Evolutionary conservation across 2,113 vertebrate genomes (phyloP).

Genomic region (Apeltes quadracus): DNA sequence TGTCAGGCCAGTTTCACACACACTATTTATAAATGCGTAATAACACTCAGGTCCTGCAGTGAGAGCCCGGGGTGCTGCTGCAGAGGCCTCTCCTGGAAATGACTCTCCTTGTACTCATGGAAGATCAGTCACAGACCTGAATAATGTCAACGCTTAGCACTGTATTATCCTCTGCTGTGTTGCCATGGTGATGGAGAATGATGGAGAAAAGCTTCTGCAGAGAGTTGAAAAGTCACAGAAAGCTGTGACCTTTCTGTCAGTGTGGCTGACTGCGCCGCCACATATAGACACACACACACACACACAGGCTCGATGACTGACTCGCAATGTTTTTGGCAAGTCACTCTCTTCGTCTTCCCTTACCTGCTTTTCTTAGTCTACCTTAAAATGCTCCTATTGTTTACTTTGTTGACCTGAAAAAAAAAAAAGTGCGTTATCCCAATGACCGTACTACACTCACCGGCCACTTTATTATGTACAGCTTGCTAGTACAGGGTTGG

Average conservation of each 20-base stretch:
- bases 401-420: no score
- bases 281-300: conserved; percentile 36
- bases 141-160: conserved; percentile 63
- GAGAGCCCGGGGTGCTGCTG: conserved; percentile 30
- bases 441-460: no score
- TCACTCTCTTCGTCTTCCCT: conserved; percentile 3
- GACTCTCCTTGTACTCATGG: conserved; percentile 51
- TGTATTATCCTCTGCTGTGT: conserved; percentile 66
- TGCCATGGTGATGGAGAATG: conserved; percentile 69
- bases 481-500: no score
- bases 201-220: conserved; percentile 57
- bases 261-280: conserved; percentile 44
- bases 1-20: conserved; percentile 25
- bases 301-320: conserved; percentile 32
- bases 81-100: conserved; percentile 51
- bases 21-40: conserved; percentile 36
- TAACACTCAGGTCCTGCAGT: conserved; percentile 26
- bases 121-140: conserved; percentile 68
- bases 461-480: no score
- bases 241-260: conserved; percentile 66
- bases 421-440: no score
- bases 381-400: conserved; percentile 31
- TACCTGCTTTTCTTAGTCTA: conserved; percentile 48
- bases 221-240: conserved; percentile 57
- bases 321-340: conserved; percentile 41